Percentiles rank a stretch among this genome's conserved stretches.
phyloP scores from a whole-genome alignment of 2,888 invertebrate species.

The Idaea dimidiata region DNA sequence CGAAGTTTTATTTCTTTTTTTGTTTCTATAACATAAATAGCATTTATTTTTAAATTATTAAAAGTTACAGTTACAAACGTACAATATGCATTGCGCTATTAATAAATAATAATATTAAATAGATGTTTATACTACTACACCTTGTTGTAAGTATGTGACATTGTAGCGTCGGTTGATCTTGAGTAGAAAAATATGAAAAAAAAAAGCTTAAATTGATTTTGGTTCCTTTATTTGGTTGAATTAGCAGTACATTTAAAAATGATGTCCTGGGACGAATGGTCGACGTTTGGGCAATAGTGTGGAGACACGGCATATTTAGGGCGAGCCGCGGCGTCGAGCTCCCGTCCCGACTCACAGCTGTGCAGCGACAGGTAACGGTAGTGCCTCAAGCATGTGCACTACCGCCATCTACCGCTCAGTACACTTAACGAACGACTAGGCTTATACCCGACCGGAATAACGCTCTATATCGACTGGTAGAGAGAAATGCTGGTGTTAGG shows the following conservation, averaged over 20 bases:
- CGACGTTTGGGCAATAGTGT: constrained; percentile 61
- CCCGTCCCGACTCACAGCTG: constrained; percentile 58
- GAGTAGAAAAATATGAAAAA: constrained; percentile 73
- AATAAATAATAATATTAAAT: constrained; percentile 79
- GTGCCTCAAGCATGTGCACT: constrained; percentile 27
- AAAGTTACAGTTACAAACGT: constrained; percentile 78
- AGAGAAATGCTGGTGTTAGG: constrained; percentile 70
- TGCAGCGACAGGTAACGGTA: constrained; percentile 42
- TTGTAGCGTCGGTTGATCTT: constrained; percentile 65
- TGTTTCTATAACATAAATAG: constrained; percentile 79
- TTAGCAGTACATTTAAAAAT: constrained; percentile 61
- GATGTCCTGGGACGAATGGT: constrained; percentile 63
- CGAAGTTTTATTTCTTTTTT: constrained; percentile 79
- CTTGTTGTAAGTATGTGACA: constrained; percentile 51
- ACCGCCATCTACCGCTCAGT: constrained; percentile 49
- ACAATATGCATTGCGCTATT: constrained; percentile 74
- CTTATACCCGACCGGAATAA: constrained; percentile 78
- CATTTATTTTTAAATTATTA: constrained; percentile 77
- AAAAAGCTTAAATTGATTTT: constrained; percentile 67
- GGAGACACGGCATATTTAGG: constrained; percentile 73
- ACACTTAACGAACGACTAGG: constrained; percentile 77
- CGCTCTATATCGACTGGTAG: constrained; percentile 60
- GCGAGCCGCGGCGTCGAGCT: constrained; percentile 68
- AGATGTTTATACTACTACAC: constrained; percentile 71
- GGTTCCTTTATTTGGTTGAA: constrained; percentile 74